phyloP scores from a whole-genome alignment of 2,888 invertebrate species.

The Agapetus fuscipes region DNA sequence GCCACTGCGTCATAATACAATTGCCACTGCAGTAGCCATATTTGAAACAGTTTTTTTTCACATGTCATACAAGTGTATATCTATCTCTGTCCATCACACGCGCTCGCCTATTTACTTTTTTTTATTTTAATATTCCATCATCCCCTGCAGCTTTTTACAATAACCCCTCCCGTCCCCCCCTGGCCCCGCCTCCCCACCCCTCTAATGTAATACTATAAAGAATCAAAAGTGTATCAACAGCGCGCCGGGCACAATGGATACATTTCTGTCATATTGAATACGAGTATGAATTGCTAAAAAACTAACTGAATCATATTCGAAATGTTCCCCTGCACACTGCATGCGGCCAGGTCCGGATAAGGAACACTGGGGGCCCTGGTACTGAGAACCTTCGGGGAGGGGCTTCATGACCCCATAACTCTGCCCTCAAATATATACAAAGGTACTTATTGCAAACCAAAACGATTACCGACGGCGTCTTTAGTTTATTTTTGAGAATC shows the following conservation, averaged over 20 bases:
- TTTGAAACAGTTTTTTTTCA: slow-evolving; percentile 16
- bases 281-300: slow-evolving; percentile 20
- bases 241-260: slow-evolving; percentile 18
- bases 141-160: slow-evolving; percentile 18
- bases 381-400: no score
- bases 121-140: slow-evolving; percentile 19
- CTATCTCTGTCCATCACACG: slow-evolving; percentile 7
- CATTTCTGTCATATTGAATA: slow-evolving; percentile 20
- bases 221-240: slow-evolving; percentile 21
- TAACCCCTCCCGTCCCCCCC: slow-evolving; percentile 14
- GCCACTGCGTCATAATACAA: background rate
- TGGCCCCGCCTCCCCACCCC: background rate
- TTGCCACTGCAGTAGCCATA: slow-evolving; percentile 15
- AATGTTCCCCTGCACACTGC: no score
- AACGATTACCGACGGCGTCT: no score
- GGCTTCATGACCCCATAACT: no score
- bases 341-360: no score
- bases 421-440: no score
- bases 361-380: no score
- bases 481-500: no score
- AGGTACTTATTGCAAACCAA: no score
- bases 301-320: slow-evolving; percentile 7
- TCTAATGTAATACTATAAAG: slow-evolving; percentile 5
- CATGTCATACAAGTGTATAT: slow-evolving; percentile 11
- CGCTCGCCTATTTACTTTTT: slow-evolving; percentile 11